Conservation (phyloP, 2,888 invertebrate species). For the Prosapia bicincta region DNA sequence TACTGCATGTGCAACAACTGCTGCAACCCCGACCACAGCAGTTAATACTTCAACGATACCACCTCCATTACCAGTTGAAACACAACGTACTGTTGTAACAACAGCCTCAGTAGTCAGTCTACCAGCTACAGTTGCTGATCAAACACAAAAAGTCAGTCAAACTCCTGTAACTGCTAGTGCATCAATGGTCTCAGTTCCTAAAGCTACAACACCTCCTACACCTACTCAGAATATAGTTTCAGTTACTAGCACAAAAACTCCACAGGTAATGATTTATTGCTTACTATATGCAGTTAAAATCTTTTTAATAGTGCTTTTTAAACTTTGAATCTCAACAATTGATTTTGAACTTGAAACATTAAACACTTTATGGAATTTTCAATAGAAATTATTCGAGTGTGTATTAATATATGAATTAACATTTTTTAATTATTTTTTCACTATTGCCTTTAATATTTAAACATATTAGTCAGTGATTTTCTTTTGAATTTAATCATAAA, state of each 20-base stretch:
- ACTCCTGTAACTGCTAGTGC: slow-evolving; percentile 42
- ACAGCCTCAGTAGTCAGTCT: slow-evolving; percentile 26
- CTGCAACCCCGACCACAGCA: slow-evolving; percentile 30
- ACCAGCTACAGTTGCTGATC: slow-evolving; percentile 27
- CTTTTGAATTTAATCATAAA: too few relatives aligned
- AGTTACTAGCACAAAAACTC: neutral
- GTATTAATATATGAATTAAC: too few relatives aligned
- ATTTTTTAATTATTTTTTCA: too few relatives aligned
- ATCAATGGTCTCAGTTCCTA: slow-evolving; percentile 45
- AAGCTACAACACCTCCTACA: slow-evolving; percentile 46
- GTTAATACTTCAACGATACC: slow-evolving; percentile 25
- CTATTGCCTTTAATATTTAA: too few relatives aligned
- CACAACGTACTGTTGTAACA: slow-evolving; percentile 38
- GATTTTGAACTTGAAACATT: too few relatives aligned
- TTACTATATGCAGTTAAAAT: too few relatives aligned
- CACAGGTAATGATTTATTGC: neutral
- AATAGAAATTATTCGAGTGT: too few relatives aligned
- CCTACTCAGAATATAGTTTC: slow-evolving; percentile 45
- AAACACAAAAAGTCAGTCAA: slow-evolving; percentile 38
- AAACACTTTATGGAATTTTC: too few relatives aligned
- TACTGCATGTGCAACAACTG: slow-evolving; percentile 58
- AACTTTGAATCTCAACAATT: too few relatives aligned
- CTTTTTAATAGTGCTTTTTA: too few relatives aligned
- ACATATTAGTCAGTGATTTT: too few relatives aligned
- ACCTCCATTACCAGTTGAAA: slow-evolving; percentile 33